A percentile compares a stretch with the other conserved stretches of the same genome.
These are phyloP conservation scores for Venusia cambrica DNA, from an alignment of 2,888 invertebrate species.

Conservation along the genomic window DNA sequence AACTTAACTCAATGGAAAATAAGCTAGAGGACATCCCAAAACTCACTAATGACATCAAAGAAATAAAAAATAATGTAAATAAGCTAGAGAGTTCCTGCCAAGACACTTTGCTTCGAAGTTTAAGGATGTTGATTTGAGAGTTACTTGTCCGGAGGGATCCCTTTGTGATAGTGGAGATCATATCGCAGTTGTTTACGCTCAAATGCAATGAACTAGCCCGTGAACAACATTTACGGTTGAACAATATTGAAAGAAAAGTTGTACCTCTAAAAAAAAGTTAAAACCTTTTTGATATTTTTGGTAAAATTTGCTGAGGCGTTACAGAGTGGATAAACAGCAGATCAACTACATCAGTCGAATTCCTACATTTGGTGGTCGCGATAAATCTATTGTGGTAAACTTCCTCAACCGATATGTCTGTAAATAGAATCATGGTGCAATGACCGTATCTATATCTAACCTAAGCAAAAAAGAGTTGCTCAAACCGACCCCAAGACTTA, in stretches of 20 bases:
- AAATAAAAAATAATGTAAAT: constrained; percentile 6
- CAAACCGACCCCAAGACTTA: no score
- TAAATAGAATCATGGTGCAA: no score
- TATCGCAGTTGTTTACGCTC: not conserved
- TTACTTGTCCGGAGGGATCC: not conserved
- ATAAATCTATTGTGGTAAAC: constrained; percentile 4
- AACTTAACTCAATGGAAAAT: constrained; percentile 2
- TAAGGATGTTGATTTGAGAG: constrained; percentile 1
- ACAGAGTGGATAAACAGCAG: constrained; percentile 1
- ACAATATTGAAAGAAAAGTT: constrained; percentile 8
- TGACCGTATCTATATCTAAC: no score
- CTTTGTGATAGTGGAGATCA: constrained; percentile 1
- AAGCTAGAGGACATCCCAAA: constrained; percentile 9
- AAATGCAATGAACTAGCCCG: constrained; percentile 1
- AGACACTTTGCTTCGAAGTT: not conserved
- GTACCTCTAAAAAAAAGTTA: constrained; percentile 6
- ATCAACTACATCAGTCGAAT: constrained; percentile 8
- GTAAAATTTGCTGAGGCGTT: not conserved
- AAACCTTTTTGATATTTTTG: constrained; percentile 5
- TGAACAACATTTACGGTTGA: constrained; percentile 4
- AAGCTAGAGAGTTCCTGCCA: constrained; percentile 1
- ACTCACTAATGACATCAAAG: constrained; percentile 8
- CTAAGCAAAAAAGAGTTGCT: no score
- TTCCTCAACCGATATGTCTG: constrained; percentile 10
- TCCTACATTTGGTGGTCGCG: not conserved